phyloP scores from a whole-genome alignment of 2,888 invertebrate species.

The Sinhomidia bicolor region DNA sequence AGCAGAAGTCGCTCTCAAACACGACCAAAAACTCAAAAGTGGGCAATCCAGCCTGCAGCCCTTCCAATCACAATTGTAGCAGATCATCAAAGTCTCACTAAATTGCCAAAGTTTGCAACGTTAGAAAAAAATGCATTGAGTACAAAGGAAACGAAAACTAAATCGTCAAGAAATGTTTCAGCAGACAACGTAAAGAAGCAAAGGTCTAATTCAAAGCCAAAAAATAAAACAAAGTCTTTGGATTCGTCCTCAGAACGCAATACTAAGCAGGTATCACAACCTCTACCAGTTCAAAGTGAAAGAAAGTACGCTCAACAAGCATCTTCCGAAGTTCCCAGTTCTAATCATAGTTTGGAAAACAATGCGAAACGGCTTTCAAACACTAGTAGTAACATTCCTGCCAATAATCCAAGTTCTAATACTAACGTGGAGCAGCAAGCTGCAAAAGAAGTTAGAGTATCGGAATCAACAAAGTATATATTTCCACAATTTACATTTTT shows the following conservation, averaged over 20 bases:
- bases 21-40: conserved; percentile 38
- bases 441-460: not conserved
- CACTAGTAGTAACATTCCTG: not conserved
- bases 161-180: not conserved
- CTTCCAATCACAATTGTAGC: conserved; percentile 68
- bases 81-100: conserved; percentile 9
- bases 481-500: not conserved
- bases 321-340: conserved; percentile 46
- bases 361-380: not conserved
- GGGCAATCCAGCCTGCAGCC: conserved; percentile 61
- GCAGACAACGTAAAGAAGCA: not conserved
- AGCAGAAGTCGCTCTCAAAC: not conserved
- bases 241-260: conserved; percentile 8
- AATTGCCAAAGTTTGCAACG: not conserved
- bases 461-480: not conserved
- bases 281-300: not conserved
- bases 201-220: not conserved
- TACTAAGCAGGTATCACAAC: not conserved
- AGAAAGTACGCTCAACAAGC: not conserved
- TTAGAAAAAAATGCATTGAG: not conserved
- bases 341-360: conserved; percentile 8
- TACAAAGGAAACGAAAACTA: not conserved
- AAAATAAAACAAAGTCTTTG: conserved; percentile 30
- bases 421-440: not conserved
- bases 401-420: not conserved